Base-by-base conservation (phyloP, 1,140 invertebrate genomes). In the Drosophila bocqueti region DNA sequence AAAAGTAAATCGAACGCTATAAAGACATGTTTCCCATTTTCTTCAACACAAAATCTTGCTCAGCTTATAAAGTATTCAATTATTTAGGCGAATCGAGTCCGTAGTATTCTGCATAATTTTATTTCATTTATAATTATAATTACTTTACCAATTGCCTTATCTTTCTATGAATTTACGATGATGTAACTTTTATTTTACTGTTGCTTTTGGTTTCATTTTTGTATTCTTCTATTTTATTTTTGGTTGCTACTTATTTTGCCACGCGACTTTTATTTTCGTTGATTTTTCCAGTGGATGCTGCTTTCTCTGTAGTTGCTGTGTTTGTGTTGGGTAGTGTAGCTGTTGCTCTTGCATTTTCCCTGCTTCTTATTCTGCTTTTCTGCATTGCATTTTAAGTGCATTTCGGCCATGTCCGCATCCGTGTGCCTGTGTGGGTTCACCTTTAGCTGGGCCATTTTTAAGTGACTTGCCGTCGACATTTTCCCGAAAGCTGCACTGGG, bases 381-480 rank as follows among this genome's bases (percentile, higher is more conserved):
- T 73, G 64, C 63, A 58, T 62, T 75, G 81, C 81, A 81, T 71
- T 89, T 90, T 84, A 89, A 89, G 85, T 90, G 81, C 84, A 84
- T 79, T 81, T 89, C 81, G 64, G 81, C 40, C 71, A 69, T 66
- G 75, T 76, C 59, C 57, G 67, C 45, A 29, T 57, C 47, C 68
- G 78, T 62, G 29, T 57, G 43, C 47, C 54, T 57, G 54, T 57
- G 36, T 57, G 21, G 75, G 16, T 55, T 34, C 60, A 78, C 84
- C 84, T 87, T 74, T 69, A 60, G 47, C 80, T 75, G 45, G 80
- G 73, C 80, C 80, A 81, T 89, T 89, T 89, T 89, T 89, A 89
- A 90, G 84, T 90, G 85, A 87, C 84, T 89, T 83, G 84, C 84
- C 55, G 84, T 65, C 80, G 83, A 87, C 64, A 83, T 80, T 83